Base-by-base conservation (phyloP, 2,797 vertebrate genomes). In the Crax fasciolata region DNA sequence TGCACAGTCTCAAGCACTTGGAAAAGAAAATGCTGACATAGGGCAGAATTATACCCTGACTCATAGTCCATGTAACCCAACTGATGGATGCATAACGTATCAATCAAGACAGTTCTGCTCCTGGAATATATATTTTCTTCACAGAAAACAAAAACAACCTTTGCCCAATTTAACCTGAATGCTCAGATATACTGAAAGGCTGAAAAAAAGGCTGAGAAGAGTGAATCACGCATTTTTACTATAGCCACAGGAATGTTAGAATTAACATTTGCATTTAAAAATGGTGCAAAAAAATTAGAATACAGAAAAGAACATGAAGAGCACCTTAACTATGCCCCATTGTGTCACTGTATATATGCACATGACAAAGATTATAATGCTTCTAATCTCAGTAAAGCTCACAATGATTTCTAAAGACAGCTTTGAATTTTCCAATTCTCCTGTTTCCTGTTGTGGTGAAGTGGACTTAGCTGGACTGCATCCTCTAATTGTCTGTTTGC, bases 21-120 rank as follows among this genome's bases (percentile, higher is more conserved):
- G 84, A 76, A 92, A 67, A 52, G 79, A 96, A 97, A 96, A 84
- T 0, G 96, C 94, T 96, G 92, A 96, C 91, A 89, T 35, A 92
- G 84, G 82, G 73, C 79, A 90, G 94, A 97, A 95, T 96, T 95
- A 95, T 96, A 91, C 95, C 82, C 94, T 97, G 96, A 96, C 94
- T 97, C 95, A 96, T 84, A 95, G 94, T 91, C 87, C 89, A 75
- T 96, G 91, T 85, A 93, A 87, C 79, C 79, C 89, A 92, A 62
- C 93, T 97, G 93, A 97, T 95, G 93, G 91, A 95, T 96, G 91
- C 62, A 86, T 91, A 93, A 92, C 23, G n/a, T 94, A 96, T 96
- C 93, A 94, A 79, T 88, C 82, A 86, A 81, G 92, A 94, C 94
- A 96, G 79, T 92, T 96, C 91, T 95, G 76, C 92, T 93, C 89